These are phyloP conservation scores for Drosophila cardini DNA, from an alignment of 1,140 invertebrate species.

Conservation along the genomic window DNA sequence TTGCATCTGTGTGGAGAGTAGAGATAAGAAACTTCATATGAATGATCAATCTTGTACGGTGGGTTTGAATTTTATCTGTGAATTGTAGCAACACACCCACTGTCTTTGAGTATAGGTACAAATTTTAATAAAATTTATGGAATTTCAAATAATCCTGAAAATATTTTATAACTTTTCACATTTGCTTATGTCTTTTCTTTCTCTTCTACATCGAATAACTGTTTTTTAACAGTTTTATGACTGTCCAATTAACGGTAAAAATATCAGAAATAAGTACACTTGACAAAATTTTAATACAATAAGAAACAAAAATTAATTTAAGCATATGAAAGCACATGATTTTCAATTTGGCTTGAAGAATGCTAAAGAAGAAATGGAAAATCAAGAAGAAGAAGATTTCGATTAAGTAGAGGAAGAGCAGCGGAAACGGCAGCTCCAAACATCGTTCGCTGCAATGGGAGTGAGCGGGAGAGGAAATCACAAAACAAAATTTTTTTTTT, in stretches of 20 bases:
- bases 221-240: constrained; percentile 28
- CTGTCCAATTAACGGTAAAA: constrained; percentile 43
- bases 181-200: no score
- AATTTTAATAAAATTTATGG: no score
- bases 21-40: not conserved
- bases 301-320: constrained; percentile 4
- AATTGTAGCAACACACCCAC: not conserved
- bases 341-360: constrained; percentile 65
- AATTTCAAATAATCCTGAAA: not conserved
- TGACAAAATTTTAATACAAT: not conserved
- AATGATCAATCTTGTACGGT: not conserved
- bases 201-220: no score
- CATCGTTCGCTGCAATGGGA: not conserved
- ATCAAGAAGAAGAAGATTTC: constrained; percentile 7
- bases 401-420: constrained; percentile 33
- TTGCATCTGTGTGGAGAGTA: not conserved
- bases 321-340: constrained; percentile 42
- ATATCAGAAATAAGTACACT: constrained; percentile 15
- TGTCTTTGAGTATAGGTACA: no score
- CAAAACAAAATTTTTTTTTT: constrained; percentile 41
- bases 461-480: constrained; percentile 7
- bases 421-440: constrained; percentile 45
- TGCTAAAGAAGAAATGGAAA: constrained; percentile 20
- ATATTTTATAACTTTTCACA: no score
- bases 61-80: not conserved